phyloP scores from a whole-genome alignment of 2,888 invertebrate species.

The Pyrgus malvae region DNA sequence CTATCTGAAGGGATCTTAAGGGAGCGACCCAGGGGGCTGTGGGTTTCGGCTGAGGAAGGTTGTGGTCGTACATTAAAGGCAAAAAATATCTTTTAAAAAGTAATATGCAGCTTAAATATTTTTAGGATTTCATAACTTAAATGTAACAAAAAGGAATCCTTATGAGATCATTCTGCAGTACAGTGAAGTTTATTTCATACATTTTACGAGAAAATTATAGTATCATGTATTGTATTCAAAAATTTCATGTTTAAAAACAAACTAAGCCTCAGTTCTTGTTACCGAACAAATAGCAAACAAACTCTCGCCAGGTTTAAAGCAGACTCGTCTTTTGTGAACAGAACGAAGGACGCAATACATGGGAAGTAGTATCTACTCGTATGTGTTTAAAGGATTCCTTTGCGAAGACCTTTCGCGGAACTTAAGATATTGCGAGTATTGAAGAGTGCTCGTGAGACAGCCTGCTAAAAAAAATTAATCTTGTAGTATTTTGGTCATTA shows the following conservation, averaged over 20 bases:
- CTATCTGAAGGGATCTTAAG: conserved; percentile 24
- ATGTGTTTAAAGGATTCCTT: conserved; percentile 17
- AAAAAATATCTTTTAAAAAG: too few species aligned
- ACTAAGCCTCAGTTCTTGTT: neutral
- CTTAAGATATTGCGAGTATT: conserved; percentile 74
- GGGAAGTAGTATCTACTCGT: conserved; percentile 14
- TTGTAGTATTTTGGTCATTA: conserved; percentile 71
- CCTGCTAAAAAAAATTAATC: conserved; percentile 70
- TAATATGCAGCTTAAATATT: too few species aligned
- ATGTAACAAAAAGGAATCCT: too few species aligned
- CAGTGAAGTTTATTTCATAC: too few species aligned
- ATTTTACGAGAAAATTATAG: too few species aligned
- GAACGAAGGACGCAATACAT: conserved; percentile 12
- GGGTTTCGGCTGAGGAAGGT: conserved; percentile 14
- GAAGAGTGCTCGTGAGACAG: conserved; percentile 71
- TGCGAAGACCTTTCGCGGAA: conserved; percentile 39
- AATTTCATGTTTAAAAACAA: neutral
- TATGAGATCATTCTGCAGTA: too few species aligned
- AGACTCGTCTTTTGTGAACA: conserved; percentile 1
- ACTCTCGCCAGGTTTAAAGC: neutral
- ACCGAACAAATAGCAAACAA: conserved; percentile 12
- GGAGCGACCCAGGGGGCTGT: conserved; percentile 21
- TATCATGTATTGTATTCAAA: too few species aligned
- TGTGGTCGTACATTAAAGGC: neutral
- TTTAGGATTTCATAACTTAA: too few species aligned